Evolutionary conservation across 2,113 vertebrate species (phyloP), one percentile per base, ranked within the genome.

Genomic region (Telmatochromis sp.): DNA sequence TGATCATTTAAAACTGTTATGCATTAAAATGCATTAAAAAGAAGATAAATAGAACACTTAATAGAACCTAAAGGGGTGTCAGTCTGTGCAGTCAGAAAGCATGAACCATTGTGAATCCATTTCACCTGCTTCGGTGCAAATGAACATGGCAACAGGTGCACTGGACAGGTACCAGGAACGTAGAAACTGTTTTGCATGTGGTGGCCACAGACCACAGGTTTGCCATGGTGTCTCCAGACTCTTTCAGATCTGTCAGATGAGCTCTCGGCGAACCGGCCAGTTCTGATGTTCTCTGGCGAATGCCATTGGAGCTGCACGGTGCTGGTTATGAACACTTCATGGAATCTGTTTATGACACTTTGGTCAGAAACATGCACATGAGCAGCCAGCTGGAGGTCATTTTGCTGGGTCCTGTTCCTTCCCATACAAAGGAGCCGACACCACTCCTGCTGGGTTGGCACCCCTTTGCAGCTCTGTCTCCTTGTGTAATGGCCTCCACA

Each of bases 191-290:
- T 75, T 17, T 75, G 42, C 23, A 12, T 17, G 42, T 12, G 70
- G 42, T 47, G 40, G 42, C 23, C 42, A 47, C 42, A 75, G 40
- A 47, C 14, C 23, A 47, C 68, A 47, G 21, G 21, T 75, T 75
- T 31, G 42, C 23, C 9, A 7, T 11, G 4, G 40, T 0, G 7
- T 47, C 68, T 75, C 40, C 68, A 47, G 23, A 75, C 42, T 31
- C 42, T 31, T 28, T 49, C 23, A 49, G 42, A 49, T 75, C 70
- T 49, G 23, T 31, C 70, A 31, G 14, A 31, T 49, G 70, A 49
- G 42, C 42, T 47, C 70, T 28, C 6, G 0, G 42, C 5, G 0
- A 26, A 47, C 40, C 37, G 0, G 37, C 65, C 23, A 28, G 70
- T 47, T 47, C 42, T 75, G 23, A 17, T 75, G 40, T 47, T 12